phyloP scores from a whole-genome alignment of 2,797 vertebrate genomes.

The Myotis vivesi region DNA sequence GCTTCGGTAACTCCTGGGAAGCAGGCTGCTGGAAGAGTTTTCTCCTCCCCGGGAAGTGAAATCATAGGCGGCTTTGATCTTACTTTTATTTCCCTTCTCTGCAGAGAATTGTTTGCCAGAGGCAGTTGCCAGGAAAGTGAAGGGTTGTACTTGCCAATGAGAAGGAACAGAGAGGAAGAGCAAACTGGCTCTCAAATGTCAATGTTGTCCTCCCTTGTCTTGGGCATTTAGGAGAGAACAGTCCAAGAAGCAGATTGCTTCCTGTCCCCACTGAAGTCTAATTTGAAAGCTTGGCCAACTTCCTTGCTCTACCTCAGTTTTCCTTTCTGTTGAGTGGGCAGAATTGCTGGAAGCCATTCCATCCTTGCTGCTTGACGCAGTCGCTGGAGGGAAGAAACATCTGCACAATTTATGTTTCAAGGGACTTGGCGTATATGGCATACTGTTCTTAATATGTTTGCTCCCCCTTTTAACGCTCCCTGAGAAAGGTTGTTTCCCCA shows the following conservation, averaged over 20 bases:
- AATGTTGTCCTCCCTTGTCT: neutral
- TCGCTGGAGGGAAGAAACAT: too few species aligned
- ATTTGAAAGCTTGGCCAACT: neutral
- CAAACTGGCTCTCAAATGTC: neutral
- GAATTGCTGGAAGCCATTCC: too few species aligned
- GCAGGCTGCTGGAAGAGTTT: neutral
- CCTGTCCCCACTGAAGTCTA: neutral
- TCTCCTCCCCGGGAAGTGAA: constrained; percentile 46
- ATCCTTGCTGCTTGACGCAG: too few species aligned
- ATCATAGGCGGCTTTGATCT: constrained; percentile 66
- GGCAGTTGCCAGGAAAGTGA: neutral
- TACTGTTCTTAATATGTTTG: too few species aligned
- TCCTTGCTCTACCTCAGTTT: neutral
- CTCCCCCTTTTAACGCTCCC: too few species aligned
- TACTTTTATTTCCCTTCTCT: constrained; percentile 50
- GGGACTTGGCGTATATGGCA: too few species aligned
- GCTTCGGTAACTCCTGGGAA: neutral
- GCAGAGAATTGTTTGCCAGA: constrained; percentile 34
- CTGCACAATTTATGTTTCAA: too few species aligned
- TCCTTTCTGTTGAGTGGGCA: neutral
- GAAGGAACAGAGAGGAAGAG: neutral
- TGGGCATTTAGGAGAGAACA: neutral
- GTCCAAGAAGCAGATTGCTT: neutral
- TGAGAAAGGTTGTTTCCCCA: too few species aligned
- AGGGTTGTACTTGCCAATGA: neutral